These are phyloP conservation scores for Sclerodermus sp. DNA, from an alignment of 2,888 invertebrate genomes.

Conservation along the genomic window DNA sequence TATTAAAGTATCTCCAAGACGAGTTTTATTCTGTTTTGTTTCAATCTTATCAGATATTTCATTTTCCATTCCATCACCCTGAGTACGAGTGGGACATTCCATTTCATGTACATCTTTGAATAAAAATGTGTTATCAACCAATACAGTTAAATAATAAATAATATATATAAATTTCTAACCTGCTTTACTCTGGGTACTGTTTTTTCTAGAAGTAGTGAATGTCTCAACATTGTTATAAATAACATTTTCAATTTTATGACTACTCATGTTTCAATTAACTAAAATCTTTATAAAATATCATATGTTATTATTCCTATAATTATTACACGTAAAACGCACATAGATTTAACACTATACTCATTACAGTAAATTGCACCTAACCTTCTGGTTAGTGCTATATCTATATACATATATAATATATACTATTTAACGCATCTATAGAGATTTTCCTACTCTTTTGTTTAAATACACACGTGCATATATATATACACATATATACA, in stretches of 20 bases:
- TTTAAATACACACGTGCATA: too few species aligned
- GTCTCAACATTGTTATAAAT: neutral
- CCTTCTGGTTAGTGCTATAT: too few species aligned
- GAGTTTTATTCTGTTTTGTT: conserved; percentile 36
- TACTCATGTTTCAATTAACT: neutral
- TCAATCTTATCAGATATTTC: conserved; percentile 36
- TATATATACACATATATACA: too few species aligned
- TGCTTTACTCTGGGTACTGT: neutral
- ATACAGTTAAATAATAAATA: too few species aligned
- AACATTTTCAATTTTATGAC: conserved; percentile 7
- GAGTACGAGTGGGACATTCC: conserved; percentile 60
- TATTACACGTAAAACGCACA: too few species aligned
- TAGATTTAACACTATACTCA: too few species aligned
- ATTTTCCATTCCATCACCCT: conserved; percentile 80
- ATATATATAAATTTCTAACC: neutral
- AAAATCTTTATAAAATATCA: neutral
- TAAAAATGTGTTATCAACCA: neutral
- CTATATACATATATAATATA: too few species aligned
- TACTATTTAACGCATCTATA: too few species aligned
- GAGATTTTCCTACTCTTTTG: too few species aligned
- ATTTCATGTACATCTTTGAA: conserved; percentile 36
- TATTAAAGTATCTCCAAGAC: conserved; percentile 53
- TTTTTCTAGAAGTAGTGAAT: neutral
- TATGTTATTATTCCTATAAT: too few species aligned
- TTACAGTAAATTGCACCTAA: too few species aligned